Percentiles rank a stretch among this genome's conserved stretches.
Conservation (phyloP, 1,140 invertebrate genomes). For the Trachymyrmex septentrionalis region DNA sequence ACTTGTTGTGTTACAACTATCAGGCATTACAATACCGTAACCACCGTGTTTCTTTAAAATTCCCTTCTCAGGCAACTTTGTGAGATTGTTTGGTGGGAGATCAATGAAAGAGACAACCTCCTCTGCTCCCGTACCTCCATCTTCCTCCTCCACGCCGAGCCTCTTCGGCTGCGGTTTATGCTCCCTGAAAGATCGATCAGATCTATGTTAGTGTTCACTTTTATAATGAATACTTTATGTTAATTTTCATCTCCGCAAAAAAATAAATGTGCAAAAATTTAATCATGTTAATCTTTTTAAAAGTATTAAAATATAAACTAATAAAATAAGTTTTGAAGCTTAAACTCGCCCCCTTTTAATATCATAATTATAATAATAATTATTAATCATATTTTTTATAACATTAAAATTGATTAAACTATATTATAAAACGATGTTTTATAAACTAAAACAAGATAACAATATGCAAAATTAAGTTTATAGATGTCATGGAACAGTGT, state of each 20-base stretch:
- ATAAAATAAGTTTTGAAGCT: constrained; percentile 4
- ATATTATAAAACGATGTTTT: background rate
- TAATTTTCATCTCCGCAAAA: constrained; percentile 6
- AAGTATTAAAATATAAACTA: background rate
- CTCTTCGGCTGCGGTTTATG: constrained; percentile 92
- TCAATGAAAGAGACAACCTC: constrained; percentile 94
- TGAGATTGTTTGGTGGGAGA: constrained; percentile 91
- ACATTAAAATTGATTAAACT: background rate
- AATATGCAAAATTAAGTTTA: background rate
- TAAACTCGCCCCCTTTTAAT: background rate
- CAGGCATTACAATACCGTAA: constrained; percentile 91
- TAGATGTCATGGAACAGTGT: background rate
- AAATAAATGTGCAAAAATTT: constrained; percentile 32
- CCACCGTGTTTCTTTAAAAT: constrained; percentile 94
- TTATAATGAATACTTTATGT: background rate
- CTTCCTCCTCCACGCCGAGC: constrained; percentile 89
- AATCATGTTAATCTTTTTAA: constrained; percentile 11
- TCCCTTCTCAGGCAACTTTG: constrained; percentile 94
- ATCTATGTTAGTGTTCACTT: constrained; percentile 14
- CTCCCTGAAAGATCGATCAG: constrained; percentile 88
- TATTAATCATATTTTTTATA: constrained; percentile 14
- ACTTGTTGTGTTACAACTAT: constrained; percentile 86
- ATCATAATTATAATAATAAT: background rate
- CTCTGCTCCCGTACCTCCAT: constrained; percentile 91
- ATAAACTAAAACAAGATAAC: background rate